Evolutionary conservation across 2,888 invertebrate species (phyloP).

Genomic region (Arrhopalites spinosus): DNA sequence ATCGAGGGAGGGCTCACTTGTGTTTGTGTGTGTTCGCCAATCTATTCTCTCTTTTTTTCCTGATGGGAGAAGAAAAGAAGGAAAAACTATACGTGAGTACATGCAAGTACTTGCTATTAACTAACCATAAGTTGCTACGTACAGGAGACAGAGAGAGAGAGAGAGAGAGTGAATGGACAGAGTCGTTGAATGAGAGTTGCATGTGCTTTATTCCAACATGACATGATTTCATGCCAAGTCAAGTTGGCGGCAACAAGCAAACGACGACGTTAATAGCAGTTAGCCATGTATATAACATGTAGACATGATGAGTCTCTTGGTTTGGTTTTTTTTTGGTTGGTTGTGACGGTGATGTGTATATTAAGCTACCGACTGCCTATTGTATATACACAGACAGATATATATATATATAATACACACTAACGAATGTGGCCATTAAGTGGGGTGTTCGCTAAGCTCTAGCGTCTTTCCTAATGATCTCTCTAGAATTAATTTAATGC

Average conservation of each 20-base stretch:
- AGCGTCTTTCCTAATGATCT: conserved; percentile 47
- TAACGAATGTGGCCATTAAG: conserved; percentile 48
- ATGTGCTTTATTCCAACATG: conserved; percentile 27
- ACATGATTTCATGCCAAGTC: conserved; percentile 35
- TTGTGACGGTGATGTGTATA: conserved; percentile 31
- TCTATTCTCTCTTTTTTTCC: conserved; percentile 1
- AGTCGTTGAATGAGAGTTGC: conserved; percentile 9
- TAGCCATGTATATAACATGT: background rate
- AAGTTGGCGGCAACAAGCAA: conserved; percentile 16
- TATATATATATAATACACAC: background rate
- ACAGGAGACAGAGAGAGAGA: background rate
- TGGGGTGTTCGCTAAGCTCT: conserved; percentile 43
- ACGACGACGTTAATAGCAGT: background rate
- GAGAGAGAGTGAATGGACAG: background rate
- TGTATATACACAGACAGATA: background rate
- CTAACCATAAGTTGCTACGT: background rate
- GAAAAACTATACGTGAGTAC: background rate
- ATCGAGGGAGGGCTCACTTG: conserved; percentile 37
- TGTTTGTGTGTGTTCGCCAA: conserved; percentile 35
- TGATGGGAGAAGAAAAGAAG: background rate
- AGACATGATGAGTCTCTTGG: background rate
- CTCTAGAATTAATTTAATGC: conserved; percentile 49
- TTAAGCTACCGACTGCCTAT: conserved; percentile 16
- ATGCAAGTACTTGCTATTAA: background rate
- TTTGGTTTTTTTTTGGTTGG: background rate